phyloP scores from a whole-genome alignment of 1,140 invertebrate genomes.

The Neomicropteryx cornuta region DNA sequence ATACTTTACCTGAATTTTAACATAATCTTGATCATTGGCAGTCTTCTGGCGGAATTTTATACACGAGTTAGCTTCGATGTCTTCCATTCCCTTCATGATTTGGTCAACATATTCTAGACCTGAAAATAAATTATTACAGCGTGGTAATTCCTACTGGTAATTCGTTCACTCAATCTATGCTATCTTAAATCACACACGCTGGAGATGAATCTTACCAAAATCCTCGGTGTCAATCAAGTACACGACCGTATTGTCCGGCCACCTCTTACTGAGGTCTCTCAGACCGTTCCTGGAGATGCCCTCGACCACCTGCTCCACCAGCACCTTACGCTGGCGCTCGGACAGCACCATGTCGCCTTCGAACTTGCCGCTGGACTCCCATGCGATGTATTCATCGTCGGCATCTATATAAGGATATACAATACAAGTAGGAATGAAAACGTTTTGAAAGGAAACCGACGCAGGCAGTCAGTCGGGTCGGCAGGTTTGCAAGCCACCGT shows the following conservation, averaged over 20 bases:
- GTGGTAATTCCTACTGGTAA: too few relatives aligned
- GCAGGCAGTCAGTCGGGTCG: too few relatives aligned
- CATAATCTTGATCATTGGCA: slow-evolving; percentile 30
- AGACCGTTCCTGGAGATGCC: slow-evolving; percentile 46
- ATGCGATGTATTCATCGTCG: too few relatives aligned
- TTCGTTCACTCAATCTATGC: not conserved
- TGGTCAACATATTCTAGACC: slow-evolving; percentile 29
- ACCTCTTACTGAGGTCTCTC: slow-evolving; percentile 43
- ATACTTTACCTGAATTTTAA: slow-evolving; percentile 31
- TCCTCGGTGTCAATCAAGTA: slow-evolving; percentile 50
- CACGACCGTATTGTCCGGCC: slow-evolving; percentile 52
- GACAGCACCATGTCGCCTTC: slow-evolving; percentile 39
- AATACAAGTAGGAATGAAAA: too few relatives aligned
- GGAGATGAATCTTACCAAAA: slow-evolving; percentile 47
- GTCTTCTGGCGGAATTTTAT: slow-evolving; percentile 33
- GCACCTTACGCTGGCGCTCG: slow-evolving; percentile 28
- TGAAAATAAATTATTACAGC: slow-evolving; percentile 19
- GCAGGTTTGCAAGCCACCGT: too few relatives aligned
- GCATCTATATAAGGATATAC: too few relatives aligned
- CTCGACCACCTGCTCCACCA: slow-evolving; percentile 31
- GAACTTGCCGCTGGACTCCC: slow-evolving; percentile 40
- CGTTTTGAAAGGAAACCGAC: too few relatives aligned
- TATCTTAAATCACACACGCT: not conserved
- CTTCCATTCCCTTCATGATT: slow-evolving; percentile 32
- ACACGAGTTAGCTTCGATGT: slow-evolving; percentile 31